phyloP scores from a whole-genome alignment of 2,113 vertebrate genomes.

The Phylloscopus trochilus region DNA sequence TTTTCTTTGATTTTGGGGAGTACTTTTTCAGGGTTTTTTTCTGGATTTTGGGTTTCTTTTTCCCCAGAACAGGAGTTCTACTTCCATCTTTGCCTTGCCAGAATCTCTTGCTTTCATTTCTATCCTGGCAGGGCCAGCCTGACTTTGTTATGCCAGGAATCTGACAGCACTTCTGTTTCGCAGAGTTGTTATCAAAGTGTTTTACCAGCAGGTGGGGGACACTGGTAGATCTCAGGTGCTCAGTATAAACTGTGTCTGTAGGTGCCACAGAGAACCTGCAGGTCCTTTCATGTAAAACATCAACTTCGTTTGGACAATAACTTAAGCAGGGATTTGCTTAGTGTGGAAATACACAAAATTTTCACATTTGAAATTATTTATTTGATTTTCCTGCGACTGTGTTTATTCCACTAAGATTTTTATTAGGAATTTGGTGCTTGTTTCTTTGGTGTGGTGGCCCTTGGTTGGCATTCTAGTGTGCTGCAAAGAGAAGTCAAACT shows the following conservation, averaged over 20 bases:
- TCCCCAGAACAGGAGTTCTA: background rate
- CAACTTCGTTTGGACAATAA: background rate
- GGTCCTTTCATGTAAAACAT: background rate
- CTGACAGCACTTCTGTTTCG: background rate
- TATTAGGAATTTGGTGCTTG: background rate
- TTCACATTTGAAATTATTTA: background rate
- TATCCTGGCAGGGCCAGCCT: background rate
- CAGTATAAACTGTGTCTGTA: background rate
- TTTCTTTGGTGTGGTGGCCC: background rate
- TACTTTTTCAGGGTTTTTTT: rapidly evolving
- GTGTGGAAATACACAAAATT: background rate
- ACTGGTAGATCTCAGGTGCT: background rate
- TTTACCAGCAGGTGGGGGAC: background rate
- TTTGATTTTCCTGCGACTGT: background rate
- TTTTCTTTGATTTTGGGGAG: background rate
- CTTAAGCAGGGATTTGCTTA: background rate
- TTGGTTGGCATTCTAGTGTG: background rate
- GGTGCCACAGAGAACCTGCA: background rate
- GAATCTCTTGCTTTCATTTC: background rate
- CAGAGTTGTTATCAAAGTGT: background rate
- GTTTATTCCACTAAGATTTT: background rate
- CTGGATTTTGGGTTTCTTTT: background rate
- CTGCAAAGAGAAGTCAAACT: background rate
- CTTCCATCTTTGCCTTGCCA: conserved; percentile 7
- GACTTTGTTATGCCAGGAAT: background rate